These are phyloP conservation scores for Hetaerina titia DNA, from an alignment of 2,888 invertebrate species.

Conservation along the genomic window DNA sequence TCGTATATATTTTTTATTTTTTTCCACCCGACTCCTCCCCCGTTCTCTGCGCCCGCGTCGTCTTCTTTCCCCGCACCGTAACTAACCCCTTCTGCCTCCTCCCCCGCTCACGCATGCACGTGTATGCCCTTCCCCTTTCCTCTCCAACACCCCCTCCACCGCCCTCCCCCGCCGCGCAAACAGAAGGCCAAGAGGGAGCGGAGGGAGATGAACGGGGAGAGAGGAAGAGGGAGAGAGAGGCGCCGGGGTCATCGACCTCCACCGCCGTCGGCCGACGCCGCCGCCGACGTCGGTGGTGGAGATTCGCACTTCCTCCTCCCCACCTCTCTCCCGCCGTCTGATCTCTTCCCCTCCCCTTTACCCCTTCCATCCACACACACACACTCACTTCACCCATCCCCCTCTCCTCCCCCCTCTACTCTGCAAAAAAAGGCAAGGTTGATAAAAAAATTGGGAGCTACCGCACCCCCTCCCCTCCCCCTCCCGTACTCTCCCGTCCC, in stretches of 20 bases:
- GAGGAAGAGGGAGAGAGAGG: not conserved
- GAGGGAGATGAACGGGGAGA: not conserved
- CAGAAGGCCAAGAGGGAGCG: not conserved
- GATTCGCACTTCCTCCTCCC: slow-evolving; percentile 71
- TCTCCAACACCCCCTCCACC: not conserved
- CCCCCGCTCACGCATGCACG: not conserved
- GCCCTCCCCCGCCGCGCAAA: not conserved
- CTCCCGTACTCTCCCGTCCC: slow-evolving; percentile 61
- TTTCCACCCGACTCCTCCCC: not conserved
- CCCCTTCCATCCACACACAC: not conserved
- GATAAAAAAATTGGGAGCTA: slow-evolving; percentile 72
- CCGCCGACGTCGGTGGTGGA: slow-evolving; percentile 34
- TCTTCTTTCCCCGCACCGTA: not conserved
- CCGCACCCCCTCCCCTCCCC: slow-evolving; percentile 50
- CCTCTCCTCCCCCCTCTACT: slow-evolving; percentile 73
- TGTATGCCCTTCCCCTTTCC: not conserved
- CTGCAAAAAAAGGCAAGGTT: slow-evolving; percentile 71
- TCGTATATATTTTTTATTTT: too few species aligned
- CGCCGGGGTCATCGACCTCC: slow-evolving; percentile 65
- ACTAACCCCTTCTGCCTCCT: not conserved
- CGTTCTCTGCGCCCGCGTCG: not conserved
- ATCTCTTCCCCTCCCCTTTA: slow-evolving; percentile 28
- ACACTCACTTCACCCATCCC: slow-evolving; percentile 69
- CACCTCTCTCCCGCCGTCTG: slow-evolving; percentile 70
- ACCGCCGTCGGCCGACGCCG: not conserved